phyloP scores from a whole-genome alignment of 2,113 vertebrate species.

The Rhabdornis inornatus region DNA sequence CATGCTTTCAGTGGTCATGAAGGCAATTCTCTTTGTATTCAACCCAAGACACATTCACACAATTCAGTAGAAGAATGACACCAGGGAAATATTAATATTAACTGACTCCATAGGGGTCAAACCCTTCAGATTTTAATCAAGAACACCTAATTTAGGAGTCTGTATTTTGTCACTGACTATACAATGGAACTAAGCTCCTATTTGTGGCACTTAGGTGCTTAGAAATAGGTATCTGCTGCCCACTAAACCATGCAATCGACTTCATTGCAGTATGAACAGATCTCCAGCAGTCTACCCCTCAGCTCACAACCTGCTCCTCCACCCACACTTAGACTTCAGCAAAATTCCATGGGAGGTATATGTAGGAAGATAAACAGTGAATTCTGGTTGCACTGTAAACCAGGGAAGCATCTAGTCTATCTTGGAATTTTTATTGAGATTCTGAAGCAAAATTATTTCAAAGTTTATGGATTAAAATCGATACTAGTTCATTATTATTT shows the following conservation, averaged over 20 bases:
- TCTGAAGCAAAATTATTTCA: neutral
- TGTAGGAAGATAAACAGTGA: neutral
- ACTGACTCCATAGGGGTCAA: neutral
- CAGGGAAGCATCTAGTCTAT: neutral
- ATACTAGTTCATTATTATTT: neutral
- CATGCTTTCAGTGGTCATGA: neutral
- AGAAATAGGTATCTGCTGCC: neutral
- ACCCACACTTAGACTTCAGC: fast-evolving
- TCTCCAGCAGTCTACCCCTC: neutral
- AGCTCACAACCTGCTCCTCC: neutral
- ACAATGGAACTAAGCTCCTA: neutral
- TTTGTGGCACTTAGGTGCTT: neutral
- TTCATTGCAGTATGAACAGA: neutral
- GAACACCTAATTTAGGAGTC: neutral
- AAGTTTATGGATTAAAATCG: neutral
- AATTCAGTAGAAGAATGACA: neutral
- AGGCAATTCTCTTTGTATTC: neutral
- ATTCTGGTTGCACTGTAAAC: neutral
- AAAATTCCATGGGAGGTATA: neutral
- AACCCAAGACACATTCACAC: neutral
- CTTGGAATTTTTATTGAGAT: neutral
- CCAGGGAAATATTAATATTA: neutral
- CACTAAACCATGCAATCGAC: neutral
- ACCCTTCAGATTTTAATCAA: neutral
- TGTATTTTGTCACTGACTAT: neutral